Evolutionary conservation across 2,113 vertebrate species (phyloP).

Genomic region (Strix uralensis): DNA sequence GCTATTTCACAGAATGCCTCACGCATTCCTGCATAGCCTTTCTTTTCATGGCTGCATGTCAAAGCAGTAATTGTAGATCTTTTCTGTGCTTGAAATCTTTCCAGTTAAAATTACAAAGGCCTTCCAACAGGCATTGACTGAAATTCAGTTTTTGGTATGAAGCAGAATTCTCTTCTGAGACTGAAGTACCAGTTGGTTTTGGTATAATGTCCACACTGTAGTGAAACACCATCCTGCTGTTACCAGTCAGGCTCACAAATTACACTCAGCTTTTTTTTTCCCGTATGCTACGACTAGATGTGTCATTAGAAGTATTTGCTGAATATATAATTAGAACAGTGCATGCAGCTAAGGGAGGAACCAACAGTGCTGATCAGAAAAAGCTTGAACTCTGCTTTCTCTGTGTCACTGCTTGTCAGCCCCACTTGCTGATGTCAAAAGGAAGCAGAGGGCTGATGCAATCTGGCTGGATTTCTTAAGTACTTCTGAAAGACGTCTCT

Average conservation of each 20-base stretch:
- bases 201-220: neutral
- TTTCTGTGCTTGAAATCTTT: neutral
- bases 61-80: neutral
- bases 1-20: neutral
- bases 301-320: neutral
- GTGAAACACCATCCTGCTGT: neutral
- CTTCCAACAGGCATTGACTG: neutral
- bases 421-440: neutral
- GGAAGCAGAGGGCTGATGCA: neutral
- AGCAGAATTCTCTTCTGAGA: neutral
- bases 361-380: neutral
- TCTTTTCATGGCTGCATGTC: neutral
- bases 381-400: too few species aligned
- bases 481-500: neutral
- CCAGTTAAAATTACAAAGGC: neutral
- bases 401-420: neutral
- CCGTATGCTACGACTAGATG: neutral
- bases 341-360: neutral
- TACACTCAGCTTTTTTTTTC: neutral
- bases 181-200: neutral
- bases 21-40: accelerated
- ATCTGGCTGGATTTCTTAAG: neutral
- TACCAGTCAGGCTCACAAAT: neutral
- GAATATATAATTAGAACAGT: neutral
- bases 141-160: neutral